phyloP scores from a whole-genome alignment of 2,888 invertebrate genomes.

The Parnassius smintheus region DNA sequence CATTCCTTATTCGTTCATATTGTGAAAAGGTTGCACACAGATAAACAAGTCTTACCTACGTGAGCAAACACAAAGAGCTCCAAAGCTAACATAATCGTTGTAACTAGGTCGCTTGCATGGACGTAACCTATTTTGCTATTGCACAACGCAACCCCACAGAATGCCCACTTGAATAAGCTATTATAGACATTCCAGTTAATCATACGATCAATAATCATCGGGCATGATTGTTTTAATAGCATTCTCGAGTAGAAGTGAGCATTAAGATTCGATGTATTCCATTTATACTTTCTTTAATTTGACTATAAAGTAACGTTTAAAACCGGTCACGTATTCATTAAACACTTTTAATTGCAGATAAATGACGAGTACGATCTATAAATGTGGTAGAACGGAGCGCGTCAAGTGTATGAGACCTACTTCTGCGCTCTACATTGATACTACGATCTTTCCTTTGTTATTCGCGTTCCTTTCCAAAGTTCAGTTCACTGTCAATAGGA shows the following conservation, averaged over 20 bases:
- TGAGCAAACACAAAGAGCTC: conserved; percentile 45
- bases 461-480: conserved; percentile 43
- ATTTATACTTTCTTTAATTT: conserved; percentile 15
- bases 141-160: conserved; percentile 54
- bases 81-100: conserved; percentile 43
- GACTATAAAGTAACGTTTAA: conserved; percentile 19
- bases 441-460: conserved; percentile 38
- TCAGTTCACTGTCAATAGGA: conserved; percentile 38
- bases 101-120: conserved; percentile 56
- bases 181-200: conserved; percentile 50
- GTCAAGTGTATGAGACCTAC: conserved; percentile 47
- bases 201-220: conserved; percentile 52
- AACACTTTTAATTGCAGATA: conserved; percentile 19
- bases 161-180: conserved; percentile 46
- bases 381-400: conserved; percentile 28
- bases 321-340: conserved; percentile 17
- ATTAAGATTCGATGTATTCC: conserved; percentile 11
- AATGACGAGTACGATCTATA: conserved; percentile 31
- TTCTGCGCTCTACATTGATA: conserved; percentile 64
- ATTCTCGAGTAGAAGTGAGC: conserved; percentile 17
- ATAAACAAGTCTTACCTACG: conserved; percentile 29
- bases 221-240: conserved; percentile 32
- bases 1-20: conserved; percentile 9
- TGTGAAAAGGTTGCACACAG: conserved; percentile 28
- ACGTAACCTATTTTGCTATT: conserved; percentile 62